These are phyloP conservation scores for Holothuria leucospilota DNA, from an alignment of 53 echinoderm and acorn worm genomes.

Conservation along the genomic window DNA sequence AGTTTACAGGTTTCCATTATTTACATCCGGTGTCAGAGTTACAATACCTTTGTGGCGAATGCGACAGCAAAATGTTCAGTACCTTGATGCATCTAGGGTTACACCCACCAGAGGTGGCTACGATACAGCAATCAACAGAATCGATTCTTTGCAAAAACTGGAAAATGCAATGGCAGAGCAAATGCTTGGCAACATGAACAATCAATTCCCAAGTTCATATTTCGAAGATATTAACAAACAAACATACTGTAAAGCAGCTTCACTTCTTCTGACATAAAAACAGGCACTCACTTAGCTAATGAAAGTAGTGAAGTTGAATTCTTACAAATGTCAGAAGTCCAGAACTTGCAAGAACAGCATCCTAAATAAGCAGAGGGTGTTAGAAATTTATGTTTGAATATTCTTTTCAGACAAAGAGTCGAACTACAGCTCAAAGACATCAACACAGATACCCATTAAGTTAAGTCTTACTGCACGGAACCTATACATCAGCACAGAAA, in stretches of 20 bases:
- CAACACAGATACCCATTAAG: slow-evolving; percentile 1
- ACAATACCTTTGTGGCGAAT: neutral
- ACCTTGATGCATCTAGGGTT: slow-evolving; percentile 1
- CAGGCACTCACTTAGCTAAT: no score
- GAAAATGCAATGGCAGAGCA: no score
- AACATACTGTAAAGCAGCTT: neutral
- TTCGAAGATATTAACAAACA: no score
- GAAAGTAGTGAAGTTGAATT: neutral
- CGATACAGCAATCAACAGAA: no score
- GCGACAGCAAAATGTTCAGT: neutral
- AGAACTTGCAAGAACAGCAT: slow-evolving; percentile 11
- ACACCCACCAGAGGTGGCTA: neutral
- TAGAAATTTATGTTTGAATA: slow-evolving; percentile 36
- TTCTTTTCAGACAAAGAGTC: neutral
- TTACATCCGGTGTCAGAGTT: neutral
- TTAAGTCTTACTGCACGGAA: neutral
- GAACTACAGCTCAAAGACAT: neutral
- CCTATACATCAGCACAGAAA: neutral
- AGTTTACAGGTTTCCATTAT: slow-evolving; percentile 3
- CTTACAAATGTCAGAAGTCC: slow-evolving; percentile 7
- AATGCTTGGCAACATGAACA: no score
- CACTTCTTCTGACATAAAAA: neutral
- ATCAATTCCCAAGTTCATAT: no score
- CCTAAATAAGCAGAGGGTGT: slow-evolving; percentile 49
- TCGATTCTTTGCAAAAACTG: no score